A percentile compares a stretch with the other conserved stretches of the same genome.
Evolutionary conservation across 1,140 invertebrate species (phyloP).

Genomic region (Sarcophaga bullata): DNA sequence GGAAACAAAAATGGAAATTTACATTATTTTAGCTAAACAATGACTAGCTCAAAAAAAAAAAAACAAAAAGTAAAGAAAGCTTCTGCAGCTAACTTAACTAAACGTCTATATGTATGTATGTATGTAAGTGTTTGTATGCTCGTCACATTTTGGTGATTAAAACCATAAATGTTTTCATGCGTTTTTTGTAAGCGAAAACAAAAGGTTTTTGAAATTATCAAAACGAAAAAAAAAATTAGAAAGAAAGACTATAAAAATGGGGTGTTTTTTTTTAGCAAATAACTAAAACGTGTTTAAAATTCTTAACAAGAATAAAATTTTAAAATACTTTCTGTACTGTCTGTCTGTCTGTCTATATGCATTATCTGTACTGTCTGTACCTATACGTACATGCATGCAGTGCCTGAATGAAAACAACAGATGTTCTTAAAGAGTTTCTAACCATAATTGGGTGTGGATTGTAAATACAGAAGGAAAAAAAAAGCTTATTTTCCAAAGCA

Average conservation of each 20-base stretch:
- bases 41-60: too few relatives aligned
- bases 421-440: slow-evolving; percentile 22
- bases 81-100: too few relatives aligned
- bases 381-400: too few relatives aligned
- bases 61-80: too few relatives aligned
- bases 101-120: too few relatives aligned
- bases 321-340: not conserved
- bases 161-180: slow-evolving; percentile 26
- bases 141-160: slow-evolving; percentile 5
- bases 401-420: slow-evolving; percentile 12
- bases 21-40: too few relatives aligned
- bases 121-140: too few relatives aligned
- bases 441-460: slow-evolving; percentile 23
- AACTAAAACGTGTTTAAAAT: slow-evolving; percentile 22
- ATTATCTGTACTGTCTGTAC: too few relatives aligned
- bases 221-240: too few relatives aligned
- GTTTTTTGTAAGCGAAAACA: not conserved
- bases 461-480: not conserved
- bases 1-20: too few relatives aligned
- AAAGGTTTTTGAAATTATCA: too few relatives aligned
- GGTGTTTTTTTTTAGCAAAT: slow-evolving; percentile 24
- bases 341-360: too few relatives aligned
- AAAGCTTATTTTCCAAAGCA: not conserved
- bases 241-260: not conserved
- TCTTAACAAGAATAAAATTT: not conserved